Base-by-base conservation (phyloP, 2,888 invertebrate species). In the Oscheius sp. region DNA sequence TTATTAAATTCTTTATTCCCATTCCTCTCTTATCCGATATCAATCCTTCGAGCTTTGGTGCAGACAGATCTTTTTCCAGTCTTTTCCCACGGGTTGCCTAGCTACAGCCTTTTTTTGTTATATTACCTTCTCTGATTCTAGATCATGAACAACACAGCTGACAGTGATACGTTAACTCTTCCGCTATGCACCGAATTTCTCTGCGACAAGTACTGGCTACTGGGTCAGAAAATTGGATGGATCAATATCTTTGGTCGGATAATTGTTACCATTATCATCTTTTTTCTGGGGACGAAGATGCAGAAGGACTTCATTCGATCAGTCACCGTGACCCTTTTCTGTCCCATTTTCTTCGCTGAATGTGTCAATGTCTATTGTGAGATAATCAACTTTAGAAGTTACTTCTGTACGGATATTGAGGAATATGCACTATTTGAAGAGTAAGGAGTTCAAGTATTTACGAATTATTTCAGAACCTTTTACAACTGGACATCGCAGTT, bases 261-360 rank as follows among this genome's bases (percentile, higher is more conserved):
- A 41, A 32, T 62, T 2, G 71, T 76, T 26, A 72, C 74, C 8
- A 12, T 71, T 1, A 51, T 76, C 4, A 76, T 76, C 9, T 67
- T 76, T 44, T 33, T 76, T 0, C 59, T 76, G 6, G 76, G 76
- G 2, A 66, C 66, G 26, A 71, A 71, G 54, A 76, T 76, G 72
- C 71, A 72, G 28, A 76, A 76, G 36, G 76, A 76, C 51, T 76
- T 64, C 45, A 74, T 76, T 71, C 61, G 74, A 36, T 70, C 73
- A 9, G 70, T 77, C 51, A 73, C 77, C 0, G 72, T 72, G 32
- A 36, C 74, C 17, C 72, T 77, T n/a, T 77, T 74, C 66, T 63
- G 73, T 36, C 72, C 77, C 6, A 70, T 77, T 9, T 59, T 67
- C n/a, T 38, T 72, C 6, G 62, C 70, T 1, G 77, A 77, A 54